phyloP scores from a whole-genome alignment of 35 echinoderm and acorn worm species.

The Heliocidaris tuberculata region DNA sequence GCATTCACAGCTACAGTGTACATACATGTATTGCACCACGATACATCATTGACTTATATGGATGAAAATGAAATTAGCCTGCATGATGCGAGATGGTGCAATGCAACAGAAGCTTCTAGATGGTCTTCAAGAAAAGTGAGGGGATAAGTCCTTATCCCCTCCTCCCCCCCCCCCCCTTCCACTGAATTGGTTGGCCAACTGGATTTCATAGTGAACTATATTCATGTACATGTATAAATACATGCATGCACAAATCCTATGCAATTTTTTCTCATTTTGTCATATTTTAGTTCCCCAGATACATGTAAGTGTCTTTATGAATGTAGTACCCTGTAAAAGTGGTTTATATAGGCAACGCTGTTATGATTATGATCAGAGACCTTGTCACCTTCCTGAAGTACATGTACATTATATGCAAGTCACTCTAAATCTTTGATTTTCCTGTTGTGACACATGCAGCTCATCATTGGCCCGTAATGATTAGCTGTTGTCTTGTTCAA shows the following conservation, averaged over 20 bases:
- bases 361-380: too few relatives aligned
- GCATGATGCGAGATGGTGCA: background rate
- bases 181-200: background rate
- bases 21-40: background rate
- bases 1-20: background rate
- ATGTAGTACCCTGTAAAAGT: too few relatives aligned
- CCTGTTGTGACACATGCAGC: background rate
- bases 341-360: too few relatives aligned
- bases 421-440: background rate
- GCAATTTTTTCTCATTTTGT: too few relatives aligned
- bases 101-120: background rate
- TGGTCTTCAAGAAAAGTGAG: background rate
- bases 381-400: too few relatives aligned
- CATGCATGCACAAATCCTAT: background rate
- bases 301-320: too few relatives aligned
- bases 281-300: too few relatives aligned
- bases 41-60: background rate
- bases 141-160: background rate
- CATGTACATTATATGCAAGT: too few relatives aligned
- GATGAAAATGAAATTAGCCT: too few relatives aligned
- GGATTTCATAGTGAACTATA: background rate
- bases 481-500: too few relatives aligned
- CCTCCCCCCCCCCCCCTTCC: background rate
- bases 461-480: background rate
- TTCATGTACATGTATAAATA: too few relatives aligned